These are phyloP conservation scores for Spinibarbus caldwelli DNA, from an alignment of 2,797 vertebrate species.

Conservation along the genomic window DNA sequence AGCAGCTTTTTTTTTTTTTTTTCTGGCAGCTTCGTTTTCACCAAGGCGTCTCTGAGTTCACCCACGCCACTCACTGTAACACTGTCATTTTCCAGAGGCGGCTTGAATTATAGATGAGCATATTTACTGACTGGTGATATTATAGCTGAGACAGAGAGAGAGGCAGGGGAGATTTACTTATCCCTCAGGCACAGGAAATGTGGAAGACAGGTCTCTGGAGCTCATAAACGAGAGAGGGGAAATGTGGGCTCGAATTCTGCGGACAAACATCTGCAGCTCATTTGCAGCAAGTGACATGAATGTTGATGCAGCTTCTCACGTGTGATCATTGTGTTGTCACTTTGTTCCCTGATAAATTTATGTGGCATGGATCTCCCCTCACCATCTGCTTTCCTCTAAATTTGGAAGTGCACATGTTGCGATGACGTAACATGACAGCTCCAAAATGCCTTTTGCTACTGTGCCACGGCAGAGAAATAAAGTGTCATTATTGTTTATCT, in stretches of 20 bases:
- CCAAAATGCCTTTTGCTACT: constrained; percentile 30
- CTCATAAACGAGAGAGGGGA: constrained; percentile 30
- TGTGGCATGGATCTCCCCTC: neutral
- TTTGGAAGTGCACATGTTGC: neutral
- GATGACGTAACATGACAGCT: neutral
- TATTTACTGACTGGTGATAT: constrained; percentile 59
- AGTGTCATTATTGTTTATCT: neutral
- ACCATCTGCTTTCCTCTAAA: constrained; percentile 3
- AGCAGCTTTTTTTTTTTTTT: constrained; percentile 4
- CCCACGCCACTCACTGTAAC: constrained; percentile 37
- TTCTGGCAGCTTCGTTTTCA: constrained; percentile 21
- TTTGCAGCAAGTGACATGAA: constrained; percentile 18
- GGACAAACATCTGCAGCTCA: constrained; percentile 23
- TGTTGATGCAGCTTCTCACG: constrained; percentile 5
- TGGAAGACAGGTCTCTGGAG: constrained; percentile 4
- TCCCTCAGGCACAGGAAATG: constrained; percentile 13
- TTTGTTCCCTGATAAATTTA: constrained; percentile 11
- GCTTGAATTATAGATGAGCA: constrained; percentile 60
- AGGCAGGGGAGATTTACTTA: constrained; percentile 41
- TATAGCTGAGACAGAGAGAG: constrained; percentile 22
- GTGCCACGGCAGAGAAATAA: neutral
- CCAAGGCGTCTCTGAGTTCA: constrained; percentile 24
- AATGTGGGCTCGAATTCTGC: constrained; percentile 19
- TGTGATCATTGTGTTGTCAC: neutral
- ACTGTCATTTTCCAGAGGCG: constrained; percentile 55